Evolutionary conservation across 2,113 vertebrate species (phyloP).

Genomic region (Suricata suricatta): DNA sequence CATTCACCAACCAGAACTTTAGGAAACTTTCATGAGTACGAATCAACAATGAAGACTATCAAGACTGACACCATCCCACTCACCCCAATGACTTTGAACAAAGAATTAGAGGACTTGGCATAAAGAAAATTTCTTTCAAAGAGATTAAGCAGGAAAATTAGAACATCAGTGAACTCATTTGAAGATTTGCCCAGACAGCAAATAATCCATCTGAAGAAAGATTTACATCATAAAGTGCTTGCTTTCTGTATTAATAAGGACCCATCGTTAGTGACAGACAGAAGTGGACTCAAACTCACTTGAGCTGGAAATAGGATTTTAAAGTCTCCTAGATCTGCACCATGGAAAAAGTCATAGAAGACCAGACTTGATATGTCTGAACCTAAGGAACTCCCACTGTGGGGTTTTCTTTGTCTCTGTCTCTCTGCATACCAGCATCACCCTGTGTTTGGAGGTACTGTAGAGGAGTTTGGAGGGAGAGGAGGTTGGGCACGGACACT

Average conservation of each 20-base stretch:
- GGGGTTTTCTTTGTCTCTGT: neutral
- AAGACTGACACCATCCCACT: neutral
- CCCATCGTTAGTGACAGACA: neutral
- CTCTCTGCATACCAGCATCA: neutral
- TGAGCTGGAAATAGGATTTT: neutral
- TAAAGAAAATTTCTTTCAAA: neutral
- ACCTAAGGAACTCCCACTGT: neutral
- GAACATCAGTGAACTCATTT: neutral
- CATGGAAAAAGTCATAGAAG: neutral
- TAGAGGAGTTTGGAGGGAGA: neutral
- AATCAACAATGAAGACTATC: neutral
- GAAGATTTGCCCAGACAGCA: neutral
- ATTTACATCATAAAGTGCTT: neutral
- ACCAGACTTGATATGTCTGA: neutral
- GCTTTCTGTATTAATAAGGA: neutral
- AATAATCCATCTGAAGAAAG: neutral
- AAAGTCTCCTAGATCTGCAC: neutral
- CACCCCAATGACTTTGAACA: neutral
- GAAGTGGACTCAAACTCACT: neutral
- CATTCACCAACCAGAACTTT: neutral
- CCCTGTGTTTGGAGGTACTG: neutral
- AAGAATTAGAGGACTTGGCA: neutral
- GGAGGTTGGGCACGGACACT: too few species aligned
- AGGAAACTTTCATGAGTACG: neutral
- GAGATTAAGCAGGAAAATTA: neutral